Base-by-base conservation (phyloP, 2,888 invertebrate genomes). In the Aleiodes leptofemur region DNA sequence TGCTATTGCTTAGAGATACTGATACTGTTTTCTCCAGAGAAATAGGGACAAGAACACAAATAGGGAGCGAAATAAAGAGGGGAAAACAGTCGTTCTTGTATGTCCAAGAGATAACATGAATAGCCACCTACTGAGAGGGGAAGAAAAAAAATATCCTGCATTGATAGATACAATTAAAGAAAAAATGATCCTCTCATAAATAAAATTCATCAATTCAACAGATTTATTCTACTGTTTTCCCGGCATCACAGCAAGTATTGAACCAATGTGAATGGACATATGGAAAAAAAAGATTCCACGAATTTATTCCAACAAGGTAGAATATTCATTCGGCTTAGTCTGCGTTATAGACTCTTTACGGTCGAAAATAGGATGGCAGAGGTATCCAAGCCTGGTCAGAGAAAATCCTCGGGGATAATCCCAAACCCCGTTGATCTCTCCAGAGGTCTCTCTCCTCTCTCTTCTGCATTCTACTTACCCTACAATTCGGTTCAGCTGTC, bases 311-410 rank as follows among this genome's bases (percentile, higher is more conserved):
- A 74, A 77, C 76, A 69, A 75, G 73, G 72, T 74, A 75, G 75
- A 76, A 79, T 77, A 77, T 77, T 74, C 74, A 76, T 76, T 76
- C 74, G 71, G 74, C 79, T 76, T 64, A 72, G 74, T 70, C 55
- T 56, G 73, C 73, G 57, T 71, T 69, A 64, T 69, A 76, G 70
- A 53, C 73, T 68, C 69, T 71, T 64, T 53, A 69, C 53, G 29
- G 68, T 72, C 81, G 78, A 79, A 84, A 84, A 83, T 82, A 78
- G 80, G 83, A 83, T 83, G 78, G 72, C 14, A 64, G 64, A 51
- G 74, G 74, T 77, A 72, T 73, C 80, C 76, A 76, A 76, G 79
- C 80, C 79, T 80, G 77, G 80, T 76, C 80, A 73, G 79, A 78
- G 75, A 75, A 75, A 77, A 83, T 81, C 77, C 57, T 69, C 51